These are phyloP conservation scores for Proteles cristata DNA, from an alignment of 2,113 vertebrate species.

Conservation along the genomic window DNA sequence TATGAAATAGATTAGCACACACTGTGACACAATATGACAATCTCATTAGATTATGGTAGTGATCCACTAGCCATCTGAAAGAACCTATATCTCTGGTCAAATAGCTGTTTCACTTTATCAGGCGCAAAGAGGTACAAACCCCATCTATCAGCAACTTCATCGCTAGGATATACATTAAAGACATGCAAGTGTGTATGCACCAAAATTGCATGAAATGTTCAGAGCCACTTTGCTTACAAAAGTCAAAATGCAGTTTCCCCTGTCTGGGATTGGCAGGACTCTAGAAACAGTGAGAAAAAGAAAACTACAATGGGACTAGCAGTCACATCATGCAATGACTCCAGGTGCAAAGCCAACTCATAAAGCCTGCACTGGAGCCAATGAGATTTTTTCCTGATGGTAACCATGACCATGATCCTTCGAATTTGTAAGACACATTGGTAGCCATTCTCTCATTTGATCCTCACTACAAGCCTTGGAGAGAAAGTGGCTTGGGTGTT, in stretches of 20 bases:
- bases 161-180: background rate
- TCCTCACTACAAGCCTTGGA: background rate
- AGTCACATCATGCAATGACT: background rate
- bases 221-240: background rate
- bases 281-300: background rate
- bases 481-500: background rate
- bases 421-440: background rate
- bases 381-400: background rate
- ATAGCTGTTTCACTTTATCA: background rate
- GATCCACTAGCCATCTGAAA: background rate
- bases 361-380: background rate
- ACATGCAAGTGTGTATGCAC: background rate
- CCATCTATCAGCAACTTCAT: background rate
- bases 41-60: background rate
- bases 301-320: background rate
- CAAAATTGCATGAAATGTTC: background rate
- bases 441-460: background rate
- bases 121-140: background rate
- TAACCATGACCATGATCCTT: background rate
- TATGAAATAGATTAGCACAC: background rate
- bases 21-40: background rate
- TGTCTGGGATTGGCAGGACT: background rate
- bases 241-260: background rate
- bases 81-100: background rate
- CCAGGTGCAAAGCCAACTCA: background rate